These are phyloP conservation scores for Triplophysa bombifrons DNA, from an alignment of 2,797 vertebrate genomes.

Conservation along the genomic window DNA sequence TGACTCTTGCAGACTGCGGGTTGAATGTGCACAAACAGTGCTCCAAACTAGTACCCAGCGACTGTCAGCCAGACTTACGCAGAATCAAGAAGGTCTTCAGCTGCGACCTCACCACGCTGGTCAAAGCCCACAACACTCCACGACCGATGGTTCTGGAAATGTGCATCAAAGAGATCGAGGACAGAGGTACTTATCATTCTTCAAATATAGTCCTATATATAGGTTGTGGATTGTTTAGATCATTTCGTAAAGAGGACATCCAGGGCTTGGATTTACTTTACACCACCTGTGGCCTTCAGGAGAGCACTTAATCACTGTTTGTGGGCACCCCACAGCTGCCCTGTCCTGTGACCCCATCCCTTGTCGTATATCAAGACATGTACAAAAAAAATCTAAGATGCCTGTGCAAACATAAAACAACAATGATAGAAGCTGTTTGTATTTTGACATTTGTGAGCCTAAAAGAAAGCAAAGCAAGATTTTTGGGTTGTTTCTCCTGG, in stretches of 20 bases:
- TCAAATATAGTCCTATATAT: background rate
- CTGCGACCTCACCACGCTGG: slow-evolving; percentile 96
- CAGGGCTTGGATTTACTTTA: background rate
- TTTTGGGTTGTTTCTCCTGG: no score
- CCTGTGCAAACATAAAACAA: background rate
- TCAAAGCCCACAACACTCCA: slow-evolving; percentile 93
- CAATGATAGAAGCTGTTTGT: background rate
- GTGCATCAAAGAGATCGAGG: slow-evolving; percentile 95
- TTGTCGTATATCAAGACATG: background rate
- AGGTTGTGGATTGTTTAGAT: background rate
- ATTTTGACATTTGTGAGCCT: background rate
- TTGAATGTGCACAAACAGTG: slow-evolving; percentile 98
- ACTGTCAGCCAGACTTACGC: slow-evolving; percentile 97
- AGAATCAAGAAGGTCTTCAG: slow-evolving; percentile 97
- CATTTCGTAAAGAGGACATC: background rate
- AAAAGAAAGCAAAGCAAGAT: no score
- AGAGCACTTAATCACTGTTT: slow-evolving; percentile 15
- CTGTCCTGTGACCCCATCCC: background rate
- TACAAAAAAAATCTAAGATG: background rate
- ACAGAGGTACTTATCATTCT: slow-evolving; percentile 83
- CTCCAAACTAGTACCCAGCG: slow-evolving; percentile 95
- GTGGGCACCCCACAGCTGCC: background rate
- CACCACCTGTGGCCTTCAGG: slow-evolving; percentile 19
- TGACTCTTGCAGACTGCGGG: slow-evolving; percentile 85
- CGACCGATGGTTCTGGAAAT: slow-evolving; percentile 98